Conservation (phyloP, 2,113 vertebrate genomes). For the Spheniscus mendiculus region DNA sequence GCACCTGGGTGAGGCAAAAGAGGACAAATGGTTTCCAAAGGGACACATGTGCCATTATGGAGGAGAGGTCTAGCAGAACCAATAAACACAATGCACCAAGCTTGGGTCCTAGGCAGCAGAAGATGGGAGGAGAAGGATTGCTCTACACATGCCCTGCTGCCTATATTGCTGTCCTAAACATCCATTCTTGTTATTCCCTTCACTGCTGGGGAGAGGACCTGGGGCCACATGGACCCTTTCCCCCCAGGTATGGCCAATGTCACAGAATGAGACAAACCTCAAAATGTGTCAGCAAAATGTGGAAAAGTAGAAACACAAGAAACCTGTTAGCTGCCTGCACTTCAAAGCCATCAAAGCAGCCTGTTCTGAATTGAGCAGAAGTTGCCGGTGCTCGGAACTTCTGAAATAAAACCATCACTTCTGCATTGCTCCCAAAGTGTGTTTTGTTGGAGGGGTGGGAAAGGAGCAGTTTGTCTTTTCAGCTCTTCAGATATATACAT, state of each 20-base stretch:
- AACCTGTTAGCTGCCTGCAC: neutral
- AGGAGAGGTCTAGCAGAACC: neutral
- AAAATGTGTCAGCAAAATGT: neutral
- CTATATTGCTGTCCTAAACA: neutral
- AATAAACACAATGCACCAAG: neutral
- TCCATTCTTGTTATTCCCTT: neutral
- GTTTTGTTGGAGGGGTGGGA: neutral
- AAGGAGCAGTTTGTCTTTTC: constrained; percentile 9
- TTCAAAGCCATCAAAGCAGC: neutral
- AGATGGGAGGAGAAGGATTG: neutral
- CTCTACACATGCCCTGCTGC: neutral
- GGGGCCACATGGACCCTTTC: rapidly evolving
- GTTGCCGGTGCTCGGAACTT: neutral
- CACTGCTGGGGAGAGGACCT: neutral
- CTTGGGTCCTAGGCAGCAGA: neutral
- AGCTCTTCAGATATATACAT: constrained; percentile 7
- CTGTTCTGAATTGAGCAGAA: neutral
- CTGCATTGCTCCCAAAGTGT: neutral
- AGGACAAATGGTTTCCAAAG: neutral
- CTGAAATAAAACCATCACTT: neutral
- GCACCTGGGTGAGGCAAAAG: neutral
- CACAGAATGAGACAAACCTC: neutral
- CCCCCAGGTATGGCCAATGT: rapidly evolving
- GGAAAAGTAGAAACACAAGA: neutral
- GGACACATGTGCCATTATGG: rapidly evolving